These are phyloP conservation scores for Bufo bufo DNA, from an alignment of 2,113 vertebrate genomes.

Conservation along the genomic window DNA sequence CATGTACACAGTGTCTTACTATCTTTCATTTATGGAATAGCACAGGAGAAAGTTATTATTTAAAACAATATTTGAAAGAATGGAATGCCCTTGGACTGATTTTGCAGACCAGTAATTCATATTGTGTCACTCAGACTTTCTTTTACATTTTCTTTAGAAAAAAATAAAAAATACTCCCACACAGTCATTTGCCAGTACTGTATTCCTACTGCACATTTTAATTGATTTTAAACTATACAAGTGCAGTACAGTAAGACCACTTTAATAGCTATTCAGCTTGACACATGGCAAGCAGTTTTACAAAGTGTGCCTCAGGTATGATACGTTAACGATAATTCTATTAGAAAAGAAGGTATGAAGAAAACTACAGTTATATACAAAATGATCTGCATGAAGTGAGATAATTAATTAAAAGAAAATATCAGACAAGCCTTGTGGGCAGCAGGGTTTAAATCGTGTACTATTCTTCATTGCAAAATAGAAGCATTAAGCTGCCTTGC, in stretches of 20 bases:
- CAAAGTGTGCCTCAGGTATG: slow-evolving; percentile 27
- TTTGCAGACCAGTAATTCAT: slow-evolving; percentile 44
- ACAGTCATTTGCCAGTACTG: slow-evolving; percentile 20
- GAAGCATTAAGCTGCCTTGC: not conserved
- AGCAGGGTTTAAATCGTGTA: not conserved
- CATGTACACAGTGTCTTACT: slow-evolving; percentile 56
- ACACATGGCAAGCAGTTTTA: slow-evolving; percentile 29
- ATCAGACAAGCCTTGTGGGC: slow-evolving; percentile 17
- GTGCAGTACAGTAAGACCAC: slow-evolving; percentile 23
- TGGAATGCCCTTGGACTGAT: slow-evolving; percentile 57
- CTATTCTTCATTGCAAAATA: not conserved
- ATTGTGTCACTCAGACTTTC: slow-evolving; percentile 40
- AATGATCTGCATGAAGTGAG: slow-evolving; percentile 12
- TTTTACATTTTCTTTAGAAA: slow-evolving; percentile 47
- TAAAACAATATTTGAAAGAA: slow-evolving; percentile 59
- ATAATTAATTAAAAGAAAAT: slow-evolving; percentile 40
- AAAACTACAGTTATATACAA: not conserved
- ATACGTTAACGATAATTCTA: not conserved
- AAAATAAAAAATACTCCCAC: not conserved
- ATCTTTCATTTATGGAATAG: slow-evolving; percentile 58
- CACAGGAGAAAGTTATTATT: slow-evolving; percentile 59
- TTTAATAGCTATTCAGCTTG: slow-evolving; percentile 32
- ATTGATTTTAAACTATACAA: slow-evolving; percentile 44
- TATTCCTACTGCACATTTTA: slow-evolving; percentile 33
- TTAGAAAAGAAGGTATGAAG: slow-evolving; percentile 19